These are phyloP conservation scores for Bursaphelenchus mucronatus DNA, from an alignment of 1,140 invertebrate genomes.

Conservation along the genomic window DNA sequence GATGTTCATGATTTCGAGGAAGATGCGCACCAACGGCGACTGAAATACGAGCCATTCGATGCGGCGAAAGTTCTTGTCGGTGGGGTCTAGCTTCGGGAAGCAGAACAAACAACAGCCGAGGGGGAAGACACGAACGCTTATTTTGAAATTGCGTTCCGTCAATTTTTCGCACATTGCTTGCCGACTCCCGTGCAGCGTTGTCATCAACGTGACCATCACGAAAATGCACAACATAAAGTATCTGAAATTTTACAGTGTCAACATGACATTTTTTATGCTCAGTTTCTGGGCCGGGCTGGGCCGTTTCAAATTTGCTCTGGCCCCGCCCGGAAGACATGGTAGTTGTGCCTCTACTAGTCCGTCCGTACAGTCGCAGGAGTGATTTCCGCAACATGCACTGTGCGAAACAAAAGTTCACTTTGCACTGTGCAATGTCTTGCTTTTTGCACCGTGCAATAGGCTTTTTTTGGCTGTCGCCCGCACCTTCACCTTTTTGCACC, in stretches of 20 bases:
- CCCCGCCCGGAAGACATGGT: too few species aligned
- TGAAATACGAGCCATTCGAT: conserved; percentile 58
- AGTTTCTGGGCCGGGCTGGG: too few species aligned
- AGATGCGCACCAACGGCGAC: conserved; percentile 48
- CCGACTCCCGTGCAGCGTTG: conserved; percentile 50
- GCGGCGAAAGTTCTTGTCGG: conserved; percentile 44
- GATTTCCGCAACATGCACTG: too few species aligned
- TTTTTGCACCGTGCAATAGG: too few species aligned
- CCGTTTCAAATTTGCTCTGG: too few species aligned
- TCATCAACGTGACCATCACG: conserved; percentile 49
- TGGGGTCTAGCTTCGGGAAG: conserved; percentile 46
- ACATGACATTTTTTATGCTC: too few species aligned
- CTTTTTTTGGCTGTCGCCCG: too few species aligned
- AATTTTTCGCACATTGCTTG: conserved; percentile 43
- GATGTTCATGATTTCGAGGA: conserved; percentile 51
- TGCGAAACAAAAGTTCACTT: too few species aligned
- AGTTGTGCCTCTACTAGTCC: too few species aligned
- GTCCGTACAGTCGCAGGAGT: too few species aligned
- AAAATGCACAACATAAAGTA: conserved; percentile 45
- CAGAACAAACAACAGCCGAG: conserved; percentile 46
- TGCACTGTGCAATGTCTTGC: too few species aligned
- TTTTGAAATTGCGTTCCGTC: conserved; percentile 19
- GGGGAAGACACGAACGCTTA: conserved; percentile 36
- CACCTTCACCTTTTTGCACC: too few species aligned
- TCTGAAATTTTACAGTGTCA: conserved; percentile 5